A percentile compares a stretch with the other conserved stretches of the same genome.
phyloP scores from a whole-genome alignment of 2,888 invertebrate species.

The Ctena decussata region DNA sequence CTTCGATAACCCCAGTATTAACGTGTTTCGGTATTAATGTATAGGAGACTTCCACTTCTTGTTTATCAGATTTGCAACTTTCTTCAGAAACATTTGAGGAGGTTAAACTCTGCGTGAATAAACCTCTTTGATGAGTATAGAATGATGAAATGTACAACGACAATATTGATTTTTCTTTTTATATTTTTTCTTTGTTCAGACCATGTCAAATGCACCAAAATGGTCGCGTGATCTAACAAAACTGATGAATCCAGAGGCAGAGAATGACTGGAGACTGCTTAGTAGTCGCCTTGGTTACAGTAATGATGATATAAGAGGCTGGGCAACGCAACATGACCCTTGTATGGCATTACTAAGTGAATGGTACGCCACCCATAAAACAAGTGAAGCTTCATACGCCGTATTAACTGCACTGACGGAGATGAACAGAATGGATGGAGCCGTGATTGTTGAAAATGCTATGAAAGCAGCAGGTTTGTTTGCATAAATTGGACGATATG shows the following conservation, averaged over 20 bases:
- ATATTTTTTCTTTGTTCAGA: constrained; percentile 75
- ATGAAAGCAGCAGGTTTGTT: constrained; percentile 78
- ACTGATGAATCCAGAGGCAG: constrained; percentile 79
- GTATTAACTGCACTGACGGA: constrained; percentile 81
- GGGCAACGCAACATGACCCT: constrained; percentile 84
- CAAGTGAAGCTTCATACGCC: constrained; percentile 80
- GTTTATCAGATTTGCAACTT: too few species aligned
- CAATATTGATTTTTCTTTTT: too few species aligned
- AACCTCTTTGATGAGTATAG: too few species aligned
- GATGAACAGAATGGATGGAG: constrained; percentile 83
- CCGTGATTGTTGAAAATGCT: constrained; percentile 82
- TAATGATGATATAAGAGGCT: constrained; percentile 83
- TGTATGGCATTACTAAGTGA: constrained; percentile 85
- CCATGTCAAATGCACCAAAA: constrained; percentile 84
- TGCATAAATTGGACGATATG: too few species aligned
- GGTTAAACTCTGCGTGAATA: too few species aligned
- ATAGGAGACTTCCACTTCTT: too few species aligned
- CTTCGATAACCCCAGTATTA: too few species aligned
- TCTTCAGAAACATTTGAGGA: too few species aligned
- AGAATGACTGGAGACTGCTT: constrained; percentile 85
- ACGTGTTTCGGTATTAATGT: too few species aligned
- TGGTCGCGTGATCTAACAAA: constrained; percentile 84
- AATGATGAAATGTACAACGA: too few species aligned
- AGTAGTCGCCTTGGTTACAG: constrained; percentile 83
- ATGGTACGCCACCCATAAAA: constrained; percentile 85